These are phyloP conservation scores for Caenorhabditis doughertyi DNA, from an alignment of 2,888 invertebrate species.

Conservation along the genomic window DNA sequence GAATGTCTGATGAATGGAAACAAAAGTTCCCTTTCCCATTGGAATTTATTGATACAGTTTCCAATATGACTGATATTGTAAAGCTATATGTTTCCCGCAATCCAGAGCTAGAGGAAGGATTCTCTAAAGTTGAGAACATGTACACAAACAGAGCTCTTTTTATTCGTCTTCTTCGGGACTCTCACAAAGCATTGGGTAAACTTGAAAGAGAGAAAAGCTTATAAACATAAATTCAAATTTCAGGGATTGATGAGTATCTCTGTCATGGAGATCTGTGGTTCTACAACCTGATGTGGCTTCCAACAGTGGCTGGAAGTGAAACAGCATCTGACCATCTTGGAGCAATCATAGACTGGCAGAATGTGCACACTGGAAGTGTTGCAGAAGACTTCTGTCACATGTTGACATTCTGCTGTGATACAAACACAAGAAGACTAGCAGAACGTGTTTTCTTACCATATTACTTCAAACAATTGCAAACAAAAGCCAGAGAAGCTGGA, in stretches of 20 bases:
- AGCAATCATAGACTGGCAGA: slow-evolving; percentile 72
- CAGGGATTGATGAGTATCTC: slow-evolving; percentile 66
- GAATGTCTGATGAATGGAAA: slow-evolving; percentile 50
- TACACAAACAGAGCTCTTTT: slow-evolving; percentile 52
- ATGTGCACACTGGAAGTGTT: slow-evolving; percentile 67
- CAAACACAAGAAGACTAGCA: slow-evolving; percentile 47
- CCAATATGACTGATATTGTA: slow-evolving; percentile 63
- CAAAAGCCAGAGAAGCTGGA: slow-evolving; percentile 26
- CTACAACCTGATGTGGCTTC: slow-evolving; percentile 70
- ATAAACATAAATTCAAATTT: neutral
- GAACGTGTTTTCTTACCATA: slow-evolving; percentile 59
- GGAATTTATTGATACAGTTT: slow-evolving; percentile 63
- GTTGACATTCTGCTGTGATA: slow-evolving; percentile 68
- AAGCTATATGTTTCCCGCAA: slow-evolving; percentile 55
- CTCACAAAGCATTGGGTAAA: slow-evolving; percentile 56
- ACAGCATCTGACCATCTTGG: slow-evolving; percentile 62
- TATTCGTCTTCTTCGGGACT: slow-evolving; percentile 47
- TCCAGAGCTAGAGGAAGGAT: slow-evolving; percentile 41
- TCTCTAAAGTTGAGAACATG: slow-evolving; percentile 54
- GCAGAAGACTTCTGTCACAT: slow-evolving; percentile 69
- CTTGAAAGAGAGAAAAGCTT: neutral
- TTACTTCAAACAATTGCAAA: slow-evolving; percentile 56
- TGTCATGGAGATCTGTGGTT: slow-evolving; percentile 74
- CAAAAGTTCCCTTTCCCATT: slow-evolving; percentile 61
- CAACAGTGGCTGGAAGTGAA: slow-evolving; percentile 42